phyloP scores from a whole-genome alignment of 2,888 invertebrate genomes.

The Unio delphinus region DNA sequence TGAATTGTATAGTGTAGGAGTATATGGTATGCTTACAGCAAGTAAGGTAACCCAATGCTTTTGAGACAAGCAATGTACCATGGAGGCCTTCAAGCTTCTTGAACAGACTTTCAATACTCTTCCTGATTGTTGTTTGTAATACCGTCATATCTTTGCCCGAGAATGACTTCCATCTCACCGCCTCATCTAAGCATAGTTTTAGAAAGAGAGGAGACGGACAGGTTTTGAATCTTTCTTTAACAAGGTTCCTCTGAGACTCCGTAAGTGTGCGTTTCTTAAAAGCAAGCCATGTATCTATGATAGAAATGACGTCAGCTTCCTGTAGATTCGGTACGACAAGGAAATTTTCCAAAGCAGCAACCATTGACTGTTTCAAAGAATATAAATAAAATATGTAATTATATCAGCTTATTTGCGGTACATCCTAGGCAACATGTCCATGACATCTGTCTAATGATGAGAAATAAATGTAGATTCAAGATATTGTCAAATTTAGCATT shows the following conservation, averaged over 20 bases:
- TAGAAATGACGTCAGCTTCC: slow-evolving; percentile 25
- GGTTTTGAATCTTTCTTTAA: slow-evolving; percentile 25
- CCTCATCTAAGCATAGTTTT: slow-evolving; percentile 50
- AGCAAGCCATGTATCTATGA: slow-evolving; percentile 40
- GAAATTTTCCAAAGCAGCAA: slow-evolving; percentile 1
- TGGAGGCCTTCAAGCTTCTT: slow-evolving; percentile 42
- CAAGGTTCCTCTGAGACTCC: slow-evolving; percentile 18
- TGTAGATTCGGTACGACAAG: slow-evolving; percentile 18
- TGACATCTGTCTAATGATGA: too few species aligned
- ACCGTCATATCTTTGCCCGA: slow-evolving; percentile 12
- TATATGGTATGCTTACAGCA: slow-evolving; percentile 15
- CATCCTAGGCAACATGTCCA: too few species aligned
- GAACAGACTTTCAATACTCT: slow-evolving; percentile 35
- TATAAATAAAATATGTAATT: neutral
- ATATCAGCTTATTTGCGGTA: too few species aligned
- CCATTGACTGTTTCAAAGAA: neutral
- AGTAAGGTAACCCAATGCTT: slow-evolving; percentile 52
- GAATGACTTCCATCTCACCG: slow-evolving; percentile 49
- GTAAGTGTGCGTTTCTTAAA: slow-evolving; percentile 29
- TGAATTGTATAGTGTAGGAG: neutral
- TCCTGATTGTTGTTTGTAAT: slow-evolving; percentile 33
- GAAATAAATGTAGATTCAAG: too few species aligned
- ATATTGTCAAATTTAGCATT: too few species aligned
- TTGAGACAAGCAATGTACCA: slow-evolving; percentile 44
- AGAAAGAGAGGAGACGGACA: slow-evolving; percentile 47